phyloP scores from a whole-genome alignment of 2,888 invertebrate genomes.

The Oxycera nigricornis region DNA sequence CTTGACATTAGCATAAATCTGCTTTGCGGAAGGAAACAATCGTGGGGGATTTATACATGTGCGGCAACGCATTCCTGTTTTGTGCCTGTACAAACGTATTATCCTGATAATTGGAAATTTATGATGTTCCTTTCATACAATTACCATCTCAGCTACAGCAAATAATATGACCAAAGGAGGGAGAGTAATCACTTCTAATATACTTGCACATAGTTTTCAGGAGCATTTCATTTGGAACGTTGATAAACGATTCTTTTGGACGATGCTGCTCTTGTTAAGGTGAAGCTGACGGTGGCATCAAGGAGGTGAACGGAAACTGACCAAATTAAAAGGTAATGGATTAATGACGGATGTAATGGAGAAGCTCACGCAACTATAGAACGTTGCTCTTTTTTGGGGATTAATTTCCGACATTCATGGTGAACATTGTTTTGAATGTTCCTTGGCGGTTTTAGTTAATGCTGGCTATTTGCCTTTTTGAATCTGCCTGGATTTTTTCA shows the following conservation, averaged over 20 bases:
- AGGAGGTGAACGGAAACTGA: constrained; percentile 16
- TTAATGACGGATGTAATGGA: constrained; percentile 8
- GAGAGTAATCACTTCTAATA: constrained; percentile 28
- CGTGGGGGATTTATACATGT: constrained; percentile 46
- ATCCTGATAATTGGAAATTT: constrained; percentile 47
- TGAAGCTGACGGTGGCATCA: background rate
- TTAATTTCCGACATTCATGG: too few species aligned
- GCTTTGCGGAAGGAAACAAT: constrained; percentile 45
- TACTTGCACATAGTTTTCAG: constrained; percentile 13
- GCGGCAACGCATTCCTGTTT: constrained; percentile 41
- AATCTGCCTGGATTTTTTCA: too few species aligned
- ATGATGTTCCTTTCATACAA: constrained; percentile 42
- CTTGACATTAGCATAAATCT: constrained; percentile 47
- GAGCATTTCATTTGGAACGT: background rate
- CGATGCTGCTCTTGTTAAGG: too few species aligned
- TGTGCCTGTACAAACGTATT: constrained; percentile 46
- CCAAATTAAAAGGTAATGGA: constrained; percentile 34
- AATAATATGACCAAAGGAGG: background rate
- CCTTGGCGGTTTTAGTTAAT: too few species aligned
- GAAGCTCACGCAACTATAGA: constrained; percentile 13
- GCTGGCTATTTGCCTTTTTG: too few species aligned
- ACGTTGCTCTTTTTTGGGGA: too few species aligned
- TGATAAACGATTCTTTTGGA: background rate
- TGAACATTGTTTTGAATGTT: too few species aligned
- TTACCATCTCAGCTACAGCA: constrained; percentile 28